Evolutionary conservation across 92 coral and sea anemone species (phyloP).

Genomic region (Metridium senile): DNA sequence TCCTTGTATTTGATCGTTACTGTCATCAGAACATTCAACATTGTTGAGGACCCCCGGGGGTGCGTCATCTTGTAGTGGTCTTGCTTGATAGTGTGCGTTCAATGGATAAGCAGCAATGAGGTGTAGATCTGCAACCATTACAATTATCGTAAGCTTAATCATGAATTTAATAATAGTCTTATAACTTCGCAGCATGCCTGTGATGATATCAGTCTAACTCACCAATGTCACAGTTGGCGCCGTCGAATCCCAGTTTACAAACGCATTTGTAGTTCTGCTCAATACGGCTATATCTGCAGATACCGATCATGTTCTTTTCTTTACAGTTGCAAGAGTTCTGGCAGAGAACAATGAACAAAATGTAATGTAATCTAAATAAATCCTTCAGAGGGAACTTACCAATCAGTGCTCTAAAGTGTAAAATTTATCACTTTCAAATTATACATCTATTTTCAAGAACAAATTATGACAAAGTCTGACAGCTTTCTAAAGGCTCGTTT

Average conservation of each 20-base stretch:
- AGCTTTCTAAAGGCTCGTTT: too few species aligned
- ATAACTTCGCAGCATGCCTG: too few species aligned
- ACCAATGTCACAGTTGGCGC: background rate
- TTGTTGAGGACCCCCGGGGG: slow-evolving; percentile 30
- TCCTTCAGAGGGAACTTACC: too few species aligned
- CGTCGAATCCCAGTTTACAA: background rate
- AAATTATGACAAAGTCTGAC: background rate
- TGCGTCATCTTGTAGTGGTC: slow-evolving; percentile 44
- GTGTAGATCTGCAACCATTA: background rate
- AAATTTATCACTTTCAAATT: too few species aligned
- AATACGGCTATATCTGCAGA: too few species aligned
- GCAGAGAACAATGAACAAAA: background rate
- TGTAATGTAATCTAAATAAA: too few species aligned
- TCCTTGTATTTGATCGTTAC: slow-evolving; percentile 25
- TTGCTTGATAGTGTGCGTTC: slow-evolving; percentile 40
- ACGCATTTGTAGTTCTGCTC: background rate
- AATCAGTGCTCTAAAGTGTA: too few species aligned
- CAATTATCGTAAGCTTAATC: background rate
- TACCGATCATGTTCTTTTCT: too few species aligned
- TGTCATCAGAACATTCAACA: slow-evolving; percentile 42
- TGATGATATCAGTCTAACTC: too few species aligned
- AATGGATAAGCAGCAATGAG: slow-evolving; percentile 60
- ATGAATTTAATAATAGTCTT: too few species aligned
- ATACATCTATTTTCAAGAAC: too few species aligned
- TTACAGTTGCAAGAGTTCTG: slow-evolving; percentile 1